A percentile compares a stretch with the other conserved stretches of the same genome.
Conservation (phyloP, 2,797 vertebrate species). For the Momotus momota region DNA sequence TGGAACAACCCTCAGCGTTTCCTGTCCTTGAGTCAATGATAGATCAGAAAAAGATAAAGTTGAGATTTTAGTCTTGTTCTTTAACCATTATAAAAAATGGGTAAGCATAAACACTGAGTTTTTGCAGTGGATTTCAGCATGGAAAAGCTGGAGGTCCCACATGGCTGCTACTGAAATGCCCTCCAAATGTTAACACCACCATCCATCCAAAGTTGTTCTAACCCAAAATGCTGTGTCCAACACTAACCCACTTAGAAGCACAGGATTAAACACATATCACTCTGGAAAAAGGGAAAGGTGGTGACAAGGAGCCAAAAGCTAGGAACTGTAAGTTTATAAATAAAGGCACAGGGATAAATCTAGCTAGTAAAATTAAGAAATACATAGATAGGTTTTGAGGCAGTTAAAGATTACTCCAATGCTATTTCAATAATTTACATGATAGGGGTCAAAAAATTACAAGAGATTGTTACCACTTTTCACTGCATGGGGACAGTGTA, state of each 20-base stretch:
- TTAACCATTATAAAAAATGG: not conserved
- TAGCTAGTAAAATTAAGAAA: not conserved
- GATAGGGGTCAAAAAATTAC: not conserved
- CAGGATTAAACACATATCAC: not conserved
- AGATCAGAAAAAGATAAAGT: not conserved
- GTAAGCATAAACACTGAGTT: not conserved
- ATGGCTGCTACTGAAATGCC: not conserved
- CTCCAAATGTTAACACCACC: not conserved
- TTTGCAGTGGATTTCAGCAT: not conserved
- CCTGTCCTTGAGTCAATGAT: not conserved
- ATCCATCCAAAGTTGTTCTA: not conserved
- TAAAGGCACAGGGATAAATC: not conserved
- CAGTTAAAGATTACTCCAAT: not conserved
- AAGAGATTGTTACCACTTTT: not conserved
- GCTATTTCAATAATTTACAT: not conserved
- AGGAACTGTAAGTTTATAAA: not conserved
- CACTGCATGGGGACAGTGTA: not conserved
- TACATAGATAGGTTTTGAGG: not conserved
- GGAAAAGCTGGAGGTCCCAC: not conserved
- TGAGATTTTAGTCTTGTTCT: not conserved
- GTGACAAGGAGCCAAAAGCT: conserved; percentile 6
- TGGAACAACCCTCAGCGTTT: not conserved
- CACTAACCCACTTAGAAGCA: not conserved
- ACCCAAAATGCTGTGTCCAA: not conserved
- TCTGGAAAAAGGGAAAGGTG: conserved; percentile 5